These are phyloP conservation scores for Chlorodrepanis virens DNA, from an alignment of 2,113 vertebrate species.

Conservation along the genomic window DNA sequence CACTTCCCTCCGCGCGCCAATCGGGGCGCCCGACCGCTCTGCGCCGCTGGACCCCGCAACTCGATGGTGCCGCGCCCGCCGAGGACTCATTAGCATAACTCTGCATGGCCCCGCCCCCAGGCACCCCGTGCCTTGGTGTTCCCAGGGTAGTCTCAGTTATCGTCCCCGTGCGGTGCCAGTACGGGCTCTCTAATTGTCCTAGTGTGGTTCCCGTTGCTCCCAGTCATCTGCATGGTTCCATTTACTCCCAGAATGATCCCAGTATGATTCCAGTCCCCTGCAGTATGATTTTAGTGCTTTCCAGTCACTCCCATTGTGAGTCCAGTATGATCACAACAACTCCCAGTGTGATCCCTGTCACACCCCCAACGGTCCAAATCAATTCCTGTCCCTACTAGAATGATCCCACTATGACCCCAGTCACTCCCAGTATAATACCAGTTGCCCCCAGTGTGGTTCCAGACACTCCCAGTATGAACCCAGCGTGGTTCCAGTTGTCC, in stretches of 20 bases:
- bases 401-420: not conserved
- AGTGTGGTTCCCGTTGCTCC: not conserved
- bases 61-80: not conserved
- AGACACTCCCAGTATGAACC: not conserved
- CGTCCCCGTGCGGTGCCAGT: too few relatives aligned
- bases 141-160: accelerated
- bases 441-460: not conserved
- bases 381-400: not conserved
- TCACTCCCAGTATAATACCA: not conserved
- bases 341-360: not conserved
- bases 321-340: not conserved
- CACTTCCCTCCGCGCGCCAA: not conserved
- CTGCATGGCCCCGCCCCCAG: not conserved
- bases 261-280: not conserved
- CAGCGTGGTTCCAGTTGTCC: not conserved
- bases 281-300: not conserved
- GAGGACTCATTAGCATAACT: not conserved
- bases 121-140: accelerated
- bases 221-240: not conserved
- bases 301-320: not conserved
- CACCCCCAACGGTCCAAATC: not conserved
- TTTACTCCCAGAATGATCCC: not conserved
- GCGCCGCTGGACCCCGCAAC: not conserved
- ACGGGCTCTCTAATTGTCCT: not conserved
- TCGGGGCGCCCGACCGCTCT: not conserved